Conservation (phyloP, 2,113 vertebrate species). For the Chaetodon trifascialis region DNA sequence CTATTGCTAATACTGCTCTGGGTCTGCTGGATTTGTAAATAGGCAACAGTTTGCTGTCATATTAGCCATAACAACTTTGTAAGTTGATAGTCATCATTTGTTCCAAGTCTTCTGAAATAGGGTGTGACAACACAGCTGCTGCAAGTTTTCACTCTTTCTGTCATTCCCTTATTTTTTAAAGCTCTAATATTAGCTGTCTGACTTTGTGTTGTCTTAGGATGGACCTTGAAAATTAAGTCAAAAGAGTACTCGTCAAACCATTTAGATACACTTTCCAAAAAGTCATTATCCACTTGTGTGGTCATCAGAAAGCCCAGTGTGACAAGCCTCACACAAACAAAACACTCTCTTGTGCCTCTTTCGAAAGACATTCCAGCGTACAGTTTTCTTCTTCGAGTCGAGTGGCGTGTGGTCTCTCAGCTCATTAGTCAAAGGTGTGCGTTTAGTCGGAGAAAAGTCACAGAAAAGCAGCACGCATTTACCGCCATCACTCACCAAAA, state of each 20-base stretch:
- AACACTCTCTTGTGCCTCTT: constrained; percentile 34
- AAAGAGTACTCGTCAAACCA: not conserved
- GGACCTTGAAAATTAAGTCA: not conserved
- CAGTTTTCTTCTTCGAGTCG: constrained; percentile 34
- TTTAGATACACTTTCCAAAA: constrained; percentile 33
- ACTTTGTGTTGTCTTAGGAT: constrained; percentile 5
- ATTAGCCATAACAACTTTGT: not conserved
- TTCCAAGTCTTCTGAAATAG: not conserved
- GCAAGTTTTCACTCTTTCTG: not conserved
- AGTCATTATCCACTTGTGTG: constrained; percentile 73
- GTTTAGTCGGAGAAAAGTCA: constrained; percentile 44
- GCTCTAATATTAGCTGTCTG: not conserved
- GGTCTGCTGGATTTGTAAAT: not conserved
- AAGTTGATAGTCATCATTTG: not conserved
- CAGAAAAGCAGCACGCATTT: constrained; percentile 44
- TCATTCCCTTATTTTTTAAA: not conserved
- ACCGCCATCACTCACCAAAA: constrained; percentile 48
- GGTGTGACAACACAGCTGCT: not conserved
- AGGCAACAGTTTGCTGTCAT: not conserved
- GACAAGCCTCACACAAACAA: constrained; percentile 40
- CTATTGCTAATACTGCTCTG: not conserved
- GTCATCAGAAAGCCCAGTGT: constrained; percentile 31
- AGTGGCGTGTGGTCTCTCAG: constrained; percentile 64
- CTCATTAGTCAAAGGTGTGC: constrained; percentile 73
- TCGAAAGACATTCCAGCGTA: constrained; percentile 54